Percentiles rank a stretch among this genome's conserved stretches.
These are phyloP conservation scores for Bubo blakistoni DNA, from an alignment of 2,113 vertebrate genomes.

Conservation along the genomic window DNA sequence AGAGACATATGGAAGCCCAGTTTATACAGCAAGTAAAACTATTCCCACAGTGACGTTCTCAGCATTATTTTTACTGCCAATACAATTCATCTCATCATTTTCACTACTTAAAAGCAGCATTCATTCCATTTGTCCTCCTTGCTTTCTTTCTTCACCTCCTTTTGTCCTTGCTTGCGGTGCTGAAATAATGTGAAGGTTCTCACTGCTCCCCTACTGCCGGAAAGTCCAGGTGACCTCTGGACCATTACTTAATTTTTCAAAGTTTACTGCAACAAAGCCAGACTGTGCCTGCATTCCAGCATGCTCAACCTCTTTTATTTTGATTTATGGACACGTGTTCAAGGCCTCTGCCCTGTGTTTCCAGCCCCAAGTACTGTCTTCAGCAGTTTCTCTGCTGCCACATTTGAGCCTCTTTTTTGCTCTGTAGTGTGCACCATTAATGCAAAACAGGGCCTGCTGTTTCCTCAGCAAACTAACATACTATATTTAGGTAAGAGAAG, in stretches of 20 bases:
- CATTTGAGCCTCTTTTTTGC: neutral
- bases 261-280: neutral
- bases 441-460: neutral
- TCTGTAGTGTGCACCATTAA: neutral
- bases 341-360: neutral
- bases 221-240: neutral
- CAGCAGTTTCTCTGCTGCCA: neutral
- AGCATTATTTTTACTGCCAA: neutral
- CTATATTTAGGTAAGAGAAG: neutral
- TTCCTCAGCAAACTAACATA: neutral
- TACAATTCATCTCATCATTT: neutral
- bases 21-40: neutral
- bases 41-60: neutral
- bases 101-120: neutral
- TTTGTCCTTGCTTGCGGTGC: neutral
- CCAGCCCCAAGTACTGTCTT: neutral
- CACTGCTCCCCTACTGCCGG: neutral
- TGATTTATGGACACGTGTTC: fast-evolving
- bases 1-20: neutral
- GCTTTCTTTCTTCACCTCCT: neutral
- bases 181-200: fast-evolving
- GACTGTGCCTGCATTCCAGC: neutral
- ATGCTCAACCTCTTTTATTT: neutral
- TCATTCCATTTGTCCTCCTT: neutral
- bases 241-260: neutral